A percentile compares a stretch with the other conserved stretches of the same genome.
phyloP scores from a whole-genome alignment of 2,888 invertebrate genomes.

The Eupithecia tripunctaria region DNA sequence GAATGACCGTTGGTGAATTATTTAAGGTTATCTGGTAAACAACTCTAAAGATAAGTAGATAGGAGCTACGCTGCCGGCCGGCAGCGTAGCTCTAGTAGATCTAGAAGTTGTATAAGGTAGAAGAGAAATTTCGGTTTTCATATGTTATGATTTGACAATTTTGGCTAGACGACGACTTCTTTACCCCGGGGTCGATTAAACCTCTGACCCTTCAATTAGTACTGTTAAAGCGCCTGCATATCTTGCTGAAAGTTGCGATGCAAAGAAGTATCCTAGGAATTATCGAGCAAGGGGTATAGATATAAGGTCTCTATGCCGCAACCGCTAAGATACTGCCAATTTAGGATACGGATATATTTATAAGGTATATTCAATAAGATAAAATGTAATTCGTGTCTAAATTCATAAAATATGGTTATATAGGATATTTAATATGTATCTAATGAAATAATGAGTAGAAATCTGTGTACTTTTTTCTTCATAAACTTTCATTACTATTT shows the following conservation, averaged over 20 bases:
- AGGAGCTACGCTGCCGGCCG: conserved; percentile 43
- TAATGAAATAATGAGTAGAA: conserved; percentile 24
- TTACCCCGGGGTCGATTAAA: conserved; percentile 55
- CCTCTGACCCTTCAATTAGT: neutral
- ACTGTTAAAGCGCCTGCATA: neutral
- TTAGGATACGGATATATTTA: conserved; percentile 56
- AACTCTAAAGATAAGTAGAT: conserved; percentile 49
- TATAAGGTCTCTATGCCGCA: conserved; percentile 68
- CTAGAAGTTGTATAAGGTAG: conserved; percentile 54
- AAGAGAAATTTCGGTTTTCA: conserved; percentile 54
- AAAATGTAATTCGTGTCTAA: conserved; percentile 46
- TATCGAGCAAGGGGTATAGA: conserved; percentile 31
- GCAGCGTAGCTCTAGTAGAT: conserved; percentile 47
- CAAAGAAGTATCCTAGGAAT: neutral
- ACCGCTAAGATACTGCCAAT: conserved; percentile 80
- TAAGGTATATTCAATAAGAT: conserved; percentile 58
- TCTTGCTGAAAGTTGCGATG: neutral
- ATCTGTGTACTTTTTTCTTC: neutral
- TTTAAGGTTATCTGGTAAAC: conserved; percentile 42
- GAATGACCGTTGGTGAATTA: conserved; percentile 22
- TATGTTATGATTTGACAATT: conserved; percentile 62
- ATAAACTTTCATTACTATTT: neutral
- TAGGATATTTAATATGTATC: conserved; percentile 16
- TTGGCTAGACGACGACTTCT: conserved; percentile 49
- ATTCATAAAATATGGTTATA: conserved; percentile 27